A percentile compares a stretch with the other conserved stretches of the same genome.
phyloP scores from a whole-genome alignment of 2,797 vertebrate species.

The Xiphorhynchus erythropygius region DNA sequence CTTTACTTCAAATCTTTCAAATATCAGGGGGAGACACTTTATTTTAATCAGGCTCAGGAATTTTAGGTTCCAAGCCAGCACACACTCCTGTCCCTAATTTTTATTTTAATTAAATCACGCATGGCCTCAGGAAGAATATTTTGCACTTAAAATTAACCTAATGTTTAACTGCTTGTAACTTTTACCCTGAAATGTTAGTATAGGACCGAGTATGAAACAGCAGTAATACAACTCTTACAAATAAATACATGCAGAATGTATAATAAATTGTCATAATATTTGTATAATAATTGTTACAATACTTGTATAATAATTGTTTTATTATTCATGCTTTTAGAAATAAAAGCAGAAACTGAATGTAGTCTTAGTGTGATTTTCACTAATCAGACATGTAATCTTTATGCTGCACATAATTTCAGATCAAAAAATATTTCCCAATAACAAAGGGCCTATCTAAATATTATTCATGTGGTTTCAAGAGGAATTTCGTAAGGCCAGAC shows the following conservation, averaged over 20 bases:
- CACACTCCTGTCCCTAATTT: not conserved
- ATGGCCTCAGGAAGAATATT: not conserved
- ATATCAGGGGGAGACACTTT: not conserved
- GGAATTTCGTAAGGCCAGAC: not conserved
- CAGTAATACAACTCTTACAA: not conserved
- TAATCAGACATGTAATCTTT: not conserved
- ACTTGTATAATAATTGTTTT: not conserved
- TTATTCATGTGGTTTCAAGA: not conserved
- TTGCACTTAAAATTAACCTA: not conserved
- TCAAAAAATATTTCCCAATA: not conserved
- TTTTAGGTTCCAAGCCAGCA: not conserved
- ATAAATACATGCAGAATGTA: not conserved
- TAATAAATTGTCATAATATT: not conserved
- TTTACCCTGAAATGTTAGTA: not conserved
- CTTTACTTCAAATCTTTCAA: not conserved
- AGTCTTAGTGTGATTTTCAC: not conserved
- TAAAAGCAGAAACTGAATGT: not conserved
- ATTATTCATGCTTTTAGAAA: not conserved
- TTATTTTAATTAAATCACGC: not conserved
- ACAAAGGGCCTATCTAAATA: not conserved
- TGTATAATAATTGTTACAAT: not conserved
- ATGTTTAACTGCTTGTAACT: not conserved
- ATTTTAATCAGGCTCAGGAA: not conserved
- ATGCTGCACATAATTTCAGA: not conserved
- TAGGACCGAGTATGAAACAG: not conserved